Conservation (phyloP, 2,797 vertebrate species). For the Anableps anableps region DNA sequence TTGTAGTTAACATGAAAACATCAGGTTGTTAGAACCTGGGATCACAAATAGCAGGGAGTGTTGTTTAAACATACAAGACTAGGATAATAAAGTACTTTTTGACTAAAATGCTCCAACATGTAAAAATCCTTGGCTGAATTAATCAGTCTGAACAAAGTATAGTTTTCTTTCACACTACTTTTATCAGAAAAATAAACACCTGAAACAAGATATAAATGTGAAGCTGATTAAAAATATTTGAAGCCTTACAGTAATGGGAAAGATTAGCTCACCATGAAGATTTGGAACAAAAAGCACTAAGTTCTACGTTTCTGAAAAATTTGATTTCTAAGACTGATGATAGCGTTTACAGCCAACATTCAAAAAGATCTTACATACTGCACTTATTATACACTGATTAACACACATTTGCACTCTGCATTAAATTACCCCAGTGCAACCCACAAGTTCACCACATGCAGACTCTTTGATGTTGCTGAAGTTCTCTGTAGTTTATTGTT, state of each 20-base stretch:
- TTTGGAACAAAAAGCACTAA: neutral
- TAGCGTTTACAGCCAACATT: neutral
- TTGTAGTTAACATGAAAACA: neutral
- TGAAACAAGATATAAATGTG: neutral
- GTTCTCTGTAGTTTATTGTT: constrained; percentile 28
- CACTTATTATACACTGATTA: constrained; percentile 35
- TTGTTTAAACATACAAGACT: neutral
- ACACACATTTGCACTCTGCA: constrained; percentile 38
- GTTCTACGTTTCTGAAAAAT: neutral
- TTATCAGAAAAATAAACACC: neutral
- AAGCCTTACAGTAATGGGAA: neutral
- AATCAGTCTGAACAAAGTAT: neutral
- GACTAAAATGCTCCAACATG: neutral
- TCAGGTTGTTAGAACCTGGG: neutral
- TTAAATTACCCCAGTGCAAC: constrained; percentile 31
- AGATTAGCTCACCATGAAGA: neutral
- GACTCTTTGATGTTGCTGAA: constrained; percentile 48
- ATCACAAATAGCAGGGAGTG: neutral
- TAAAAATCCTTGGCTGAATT: neutral
- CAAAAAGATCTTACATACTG: neutral
- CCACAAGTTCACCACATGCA: constrained; percentile 13
- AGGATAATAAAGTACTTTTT: neutral
- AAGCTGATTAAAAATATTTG: neutral
- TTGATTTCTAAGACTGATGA: too few relatives aligned
- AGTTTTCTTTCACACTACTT: neutral